Evolutionary conservation across 2,797 vertebrate species (phyloP).

Genomic region (Hoplostethus atlanticus): DNA sequence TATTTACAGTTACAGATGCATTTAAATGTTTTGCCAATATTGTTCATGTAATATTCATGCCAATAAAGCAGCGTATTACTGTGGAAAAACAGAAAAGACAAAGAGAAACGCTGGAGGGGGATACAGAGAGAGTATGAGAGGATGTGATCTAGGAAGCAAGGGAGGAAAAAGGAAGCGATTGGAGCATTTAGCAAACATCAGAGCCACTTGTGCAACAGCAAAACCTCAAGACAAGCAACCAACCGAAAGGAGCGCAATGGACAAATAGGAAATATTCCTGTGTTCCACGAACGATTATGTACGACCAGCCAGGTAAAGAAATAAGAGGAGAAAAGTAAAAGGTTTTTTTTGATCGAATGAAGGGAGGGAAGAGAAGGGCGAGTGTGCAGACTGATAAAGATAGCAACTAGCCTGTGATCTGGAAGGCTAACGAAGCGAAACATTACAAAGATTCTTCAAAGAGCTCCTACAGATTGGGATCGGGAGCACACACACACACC

Average conservation of each 20-base stretch:
- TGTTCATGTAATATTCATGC: constrained; percentile 2
- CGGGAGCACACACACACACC: neutral
- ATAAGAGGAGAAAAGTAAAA: neutral
- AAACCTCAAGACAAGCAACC: neutral
- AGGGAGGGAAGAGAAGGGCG: constrained; percentile 5
- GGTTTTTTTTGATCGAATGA: neutral
- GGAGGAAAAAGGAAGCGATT: neutral
- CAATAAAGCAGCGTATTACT: constrained; percentile 1
- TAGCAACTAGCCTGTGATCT: constrained; percentile 35
- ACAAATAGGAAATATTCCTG: too few species aligned
- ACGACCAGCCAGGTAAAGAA: neutral
- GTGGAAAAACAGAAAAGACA: neutral
- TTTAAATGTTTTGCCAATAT: neutral
- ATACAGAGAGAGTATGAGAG: neutral
- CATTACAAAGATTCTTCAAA: constrained; percentile 53
- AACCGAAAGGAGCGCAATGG: too few species aligned
- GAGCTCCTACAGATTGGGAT: constrained; percentile 38
- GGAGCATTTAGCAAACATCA: neutral
- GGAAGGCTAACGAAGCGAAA: constrained; percentile 22
- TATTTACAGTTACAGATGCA: neutral
- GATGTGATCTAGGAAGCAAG: neutral
- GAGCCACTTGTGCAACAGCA: neutral
- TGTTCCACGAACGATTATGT: neutral
- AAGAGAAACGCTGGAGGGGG: neutral
- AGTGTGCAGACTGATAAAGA: neutral